Evolutionary conservation across 2,113 vertebrate species (phyloP), one percentile per base, ranked within the genome.

Genomic region (Centropus unirufus): DNA sequence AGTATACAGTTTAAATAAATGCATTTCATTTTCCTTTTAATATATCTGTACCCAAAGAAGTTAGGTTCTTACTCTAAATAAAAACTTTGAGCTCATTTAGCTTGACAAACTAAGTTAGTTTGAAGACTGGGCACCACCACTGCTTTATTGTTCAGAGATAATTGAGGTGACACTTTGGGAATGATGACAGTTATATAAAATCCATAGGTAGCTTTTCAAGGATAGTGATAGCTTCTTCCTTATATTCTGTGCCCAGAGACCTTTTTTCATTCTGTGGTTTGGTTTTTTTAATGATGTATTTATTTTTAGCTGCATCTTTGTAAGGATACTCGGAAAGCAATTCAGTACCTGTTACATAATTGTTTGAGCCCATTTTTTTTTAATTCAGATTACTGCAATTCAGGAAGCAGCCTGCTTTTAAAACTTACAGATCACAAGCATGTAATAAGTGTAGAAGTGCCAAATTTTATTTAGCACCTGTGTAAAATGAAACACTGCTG

Each of bases 251-350:
- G 32, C 46, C 51, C 67, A 76, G 8, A 2, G 58, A 54, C 67
- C 3, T 84, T 69, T 83, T 63, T 61, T 49, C 23, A 8, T 79
- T 87, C 34, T 76, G 23, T 39, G 6, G 66, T 81, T 88, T 83
- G 12, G 20, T 75, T 73, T 69, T 42, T 72, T 36, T 36, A 36
- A 29, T 72, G 27, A n/a, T 34, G 13, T 59, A 36, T 92, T 68
- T 73, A 69, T 83, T 93, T 96, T 93, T 88, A 96, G 82, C n/a
- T 17, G 36, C 3, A 2, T 58, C 93, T 88, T 93, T 88, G 44
- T 46, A 39, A 80, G 85, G 63, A 79, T 87, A 42, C 49, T 73
- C 49, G 32, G 59, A 74, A 86, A 16, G 46, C 63, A 74, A 32
- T 90, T 91, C 42, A 73, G 26, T 69, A 46, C 4, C 34, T 68